A percentile compares a stretch with the other conserved stretches of the same genome.
phyloP scores from a whole-genome alignment of 1,140 invertebrate species.

The Cydia amplana region DNA sequence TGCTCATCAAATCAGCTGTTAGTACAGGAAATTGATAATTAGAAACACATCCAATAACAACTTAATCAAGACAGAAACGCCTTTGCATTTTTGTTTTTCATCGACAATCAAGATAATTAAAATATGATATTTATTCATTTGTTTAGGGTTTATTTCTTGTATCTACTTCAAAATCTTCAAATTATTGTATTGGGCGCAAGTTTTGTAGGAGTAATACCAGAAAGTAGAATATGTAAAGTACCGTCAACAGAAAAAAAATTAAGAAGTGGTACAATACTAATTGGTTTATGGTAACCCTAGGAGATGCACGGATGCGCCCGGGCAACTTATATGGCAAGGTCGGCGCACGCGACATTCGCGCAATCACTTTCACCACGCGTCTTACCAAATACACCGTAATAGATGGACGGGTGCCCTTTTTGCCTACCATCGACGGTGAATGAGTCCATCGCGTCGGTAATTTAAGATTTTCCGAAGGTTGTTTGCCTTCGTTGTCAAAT shows the following conservation, averaged over 20 bases:
- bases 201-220: no score
- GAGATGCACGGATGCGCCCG: conserved; percentile 47
- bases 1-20: neutral
- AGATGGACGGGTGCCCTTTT: conserved; percentile 30
- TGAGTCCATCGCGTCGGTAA: conserved; percentile 11
- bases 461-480: conserved; percentile 11
- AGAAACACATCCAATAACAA: conserved; percentile 5
- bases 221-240: neutral
- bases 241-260: neutral
- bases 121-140: neutral
- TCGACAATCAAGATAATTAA: neutral
- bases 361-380: conserved; percentile 76
- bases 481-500: neutral
- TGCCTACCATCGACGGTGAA: conserved; percentile 4
- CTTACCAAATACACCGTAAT: conserved; percentile 69
- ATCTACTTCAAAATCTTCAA: no score
- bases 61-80: neutral
- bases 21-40: conserved; percentile 13
- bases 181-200: no score
- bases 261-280: neutral
- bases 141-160: neutral
- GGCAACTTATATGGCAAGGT: conserved; percentile 71
- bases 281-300: conserved; percentile 24
- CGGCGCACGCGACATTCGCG: conserved; percentile 70
- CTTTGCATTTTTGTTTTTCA: neutral